Conservation (phyloP, 1,140 invertebrate species). For the Musca vetustissima region DNA sequence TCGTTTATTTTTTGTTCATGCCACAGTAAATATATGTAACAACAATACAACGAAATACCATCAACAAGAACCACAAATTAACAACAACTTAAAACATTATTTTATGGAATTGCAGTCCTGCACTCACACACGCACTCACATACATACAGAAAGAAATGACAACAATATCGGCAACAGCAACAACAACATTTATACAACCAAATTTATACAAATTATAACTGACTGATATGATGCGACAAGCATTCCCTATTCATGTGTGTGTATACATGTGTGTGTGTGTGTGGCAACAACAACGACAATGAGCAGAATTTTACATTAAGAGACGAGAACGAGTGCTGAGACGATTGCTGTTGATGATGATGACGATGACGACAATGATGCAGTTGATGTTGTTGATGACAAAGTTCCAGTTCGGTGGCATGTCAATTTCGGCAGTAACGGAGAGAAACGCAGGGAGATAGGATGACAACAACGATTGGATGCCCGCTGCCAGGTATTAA, state of each 20-base stretch:
- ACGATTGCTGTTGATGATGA: neutral
- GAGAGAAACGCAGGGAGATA: no score
- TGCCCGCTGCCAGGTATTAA: no score
- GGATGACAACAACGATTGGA: no score
- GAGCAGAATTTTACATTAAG: no score
- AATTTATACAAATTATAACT: no score
- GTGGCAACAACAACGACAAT: no score
- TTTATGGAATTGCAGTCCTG: conserved; percentile 2
- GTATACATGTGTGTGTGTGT: no score
- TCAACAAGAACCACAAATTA: conserved; percentile 11
- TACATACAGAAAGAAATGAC: neutral
- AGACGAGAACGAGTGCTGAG: conserved; percentile 1
- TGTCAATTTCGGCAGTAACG: no score
- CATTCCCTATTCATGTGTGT: no score
- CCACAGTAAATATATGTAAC: neutral
- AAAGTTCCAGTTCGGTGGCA: conserved; percentile 7
- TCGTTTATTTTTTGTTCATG: neutral
- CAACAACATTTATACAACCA: neutral
- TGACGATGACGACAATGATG: conserved; percentile 7
- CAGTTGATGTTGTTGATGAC: conserved; percentile 10
- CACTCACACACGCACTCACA: neutral
- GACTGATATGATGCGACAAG: neutral
- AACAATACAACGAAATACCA: neutral
- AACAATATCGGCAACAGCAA: neutral
- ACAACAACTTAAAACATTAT: conserved; percentile 22